phyloP scores from a whole-genome alignment of 64 coral and sea anemone species.

The Cladopsammia gracilis region DNA sequence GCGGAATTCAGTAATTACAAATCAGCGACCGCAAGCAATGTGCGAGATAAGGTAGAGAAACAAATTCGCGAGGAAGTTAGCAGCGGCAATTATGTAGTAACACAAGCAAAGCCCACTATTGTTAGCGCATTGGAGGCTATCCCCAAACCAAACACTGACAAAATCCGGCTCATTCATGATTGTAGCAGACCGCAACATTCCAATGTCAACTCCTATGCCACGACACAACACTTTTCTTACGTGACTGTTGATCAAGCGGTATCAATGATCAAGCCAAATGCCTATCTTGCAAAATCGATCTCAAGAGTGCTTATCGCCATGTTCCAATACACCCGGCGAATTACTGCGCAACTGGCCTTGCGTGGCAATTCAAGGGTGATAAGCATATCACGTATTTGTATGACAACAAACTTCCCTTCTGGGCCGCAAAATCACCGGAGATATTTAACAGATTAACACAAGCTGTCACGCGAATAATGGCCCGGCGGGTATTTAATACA shows the following conservation, averaged over 20 bases:
- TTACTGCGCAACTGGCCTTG: neutral
- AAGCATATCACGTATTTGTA: constrained; percentile 52
- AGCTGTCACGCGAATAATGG: constrained; percentile 68
- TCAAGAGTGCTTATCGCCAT: too few relatives aligned
- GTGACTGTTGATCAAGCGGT: too few relatives aligned
- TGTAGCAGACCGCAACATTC: too few relatives aligned
- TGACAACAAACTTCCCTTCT: constrained; percentile 72
- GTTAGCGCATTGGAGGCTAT: constrained; percentile 49
- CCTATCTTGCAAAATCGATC: too few relatives aligned
- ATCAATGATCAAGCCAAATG: too few relatives aligned
- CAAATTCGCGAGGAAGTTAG: constrained; percentile 1
- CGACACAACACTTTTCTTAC: too few relatives aligned
- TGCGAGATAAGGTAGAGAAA: constrained; percentile 1
- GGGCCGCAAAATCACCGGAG: constrained; percentile 44
- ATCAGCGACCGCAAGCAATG: constrained; percentile 17
- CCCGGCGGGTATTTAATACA: constrained; percentile 31
- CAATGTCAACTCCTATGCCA: too few relatives aligned
- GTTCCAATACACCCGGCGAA: too few relatives aligned
- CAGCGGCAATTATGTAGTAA: constrained; percentile 26
- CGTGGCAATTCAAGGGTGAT: neutral
- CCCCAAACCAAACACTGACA: constrained; percentile 39
- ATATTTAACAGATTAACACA: constrained; percentile 76
- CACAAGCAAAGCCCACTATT: constrained; percentile 30
- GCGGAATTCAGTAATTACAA: constrained; percentile 17
- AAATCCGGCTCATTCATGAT: neutral